Evolutionary conservation across 2,888 invertebrate species (phyloP).

Genomic region (Aleiodes testaceus): DNA sequence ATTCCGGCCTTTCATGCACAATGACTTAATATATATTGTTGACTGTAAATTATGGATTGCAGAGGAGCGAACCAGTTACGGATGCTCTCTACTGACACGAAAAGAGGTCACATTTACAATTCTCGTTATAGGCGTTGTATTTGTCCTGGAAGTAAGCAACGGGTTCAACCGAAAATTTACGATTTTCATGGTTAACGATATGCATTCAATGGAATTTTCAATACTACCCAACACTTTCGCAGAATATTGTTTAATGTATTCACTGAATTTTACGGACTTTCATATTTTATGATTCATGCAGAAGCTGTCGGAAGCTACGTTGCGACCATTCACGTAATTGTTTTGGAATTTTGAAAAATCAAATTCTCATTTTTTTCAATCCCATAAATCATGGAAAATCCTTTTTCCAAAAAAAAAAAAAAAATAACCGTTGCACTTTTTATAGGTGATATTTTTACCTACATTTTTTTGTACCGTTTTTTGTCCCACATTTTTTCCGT

Average conservation of each 20-base stretch:
- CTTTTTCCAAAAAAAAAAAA: background rate
- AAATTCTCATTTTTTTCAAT: background rate
- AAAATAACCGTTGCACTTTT: constrained; percentile 43
- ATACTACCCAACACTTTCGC: constrained; percentile 5
- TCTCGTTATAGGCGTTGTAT: constrained; percentile 44
- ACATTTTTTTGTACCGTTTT: constrained; percentile 47
- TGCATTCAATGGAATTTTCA: constrained; percentile 29
- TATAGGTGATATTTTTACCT: constrained; percentile 47
- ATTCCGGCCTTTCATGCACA: background rate
- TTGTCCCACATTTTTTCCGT: constrained; percentile 48
- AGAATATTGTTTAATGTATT: background rate
- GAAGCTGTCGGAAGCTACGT: too few species aligned
- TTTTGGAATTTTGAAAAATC: too few species aligned
- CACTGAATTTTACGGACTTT: background rate
- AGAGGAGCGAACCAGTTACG: constrained; percentile 54
- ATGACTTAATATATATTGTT: background rate
- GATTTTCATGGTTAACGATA: constrained; percentile 50
- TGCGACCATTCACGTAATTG: too few species aligned
- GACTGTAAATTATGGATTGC: constrained; percentile 22
- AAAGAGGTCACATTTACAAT: constrained; percentile 25
- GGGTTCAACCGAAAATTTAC: constrained; percentile 61
- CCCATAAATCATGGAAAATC: background rate
- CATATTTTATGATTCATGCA: too few species aligned
- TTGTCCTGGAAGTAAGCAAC: constrained; percentile 46
- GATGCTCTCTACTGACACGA: constrained; percentile 38